These are phyloP conservation scores for Protodeltote pygarga DNA, from an alignment of 2,888 invertebrate species.

Conservation along the genomic window DNA sequence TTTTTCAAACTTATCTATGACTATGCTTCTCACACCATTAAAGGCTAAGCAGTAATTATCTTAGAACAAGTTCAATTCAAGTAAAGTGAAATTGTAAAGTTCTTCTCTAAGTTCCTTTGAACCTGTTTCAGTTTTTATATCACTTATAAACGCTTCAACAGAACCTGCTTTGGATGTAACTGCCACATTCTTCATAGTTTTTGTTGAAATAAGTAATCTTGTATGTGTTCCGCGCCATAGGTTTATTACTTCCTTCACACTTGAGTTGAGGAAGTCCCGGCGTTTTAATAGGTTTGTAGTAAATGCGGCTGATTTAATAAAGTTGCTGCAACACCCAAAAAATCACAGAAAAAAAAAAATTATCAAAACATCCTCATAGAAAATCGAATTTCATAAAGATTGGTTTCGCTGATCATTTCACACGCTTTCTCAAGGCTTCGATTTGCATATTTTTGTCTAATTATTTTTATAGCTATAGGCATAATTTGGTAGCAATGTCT, in stretches of 20 bases:
- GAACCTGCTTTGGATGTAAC: background rate
- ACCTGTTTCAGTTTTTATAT: no score
- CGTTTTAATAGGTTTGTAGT: background rate
- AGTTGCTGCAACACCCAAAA: background rate
- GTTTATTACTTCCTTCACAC: constrained; percentile 22
- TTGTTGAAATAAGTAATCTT: background rate
- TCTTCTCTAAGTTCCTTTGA: no score
- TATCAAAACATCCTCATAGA: background rate
- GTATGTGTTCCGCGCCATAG: constrained; percentile 13
- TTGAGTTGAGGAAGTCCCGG: constrained; percentile 15
- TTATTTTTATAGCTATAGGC: constrained; percentile 12
- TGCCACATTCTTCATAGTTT: background rate
- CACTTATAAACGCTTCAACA: background rate
- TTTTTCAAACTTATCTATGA: no score
- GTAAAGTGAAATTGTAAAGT: no score
- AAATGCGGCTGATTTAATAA: background rate
- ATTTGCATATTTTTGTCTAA: constrained; percentile 18
- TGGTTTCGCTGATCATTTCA: constrained; percentile 12
- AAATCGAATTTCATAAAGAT: constrained; percentile 14
- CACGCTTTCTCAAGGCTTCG: constrained; percentile 35
- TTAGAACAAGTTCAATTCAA: no score
- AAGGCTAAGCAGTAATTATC: no score
- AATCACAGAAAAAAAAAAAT: background rate
- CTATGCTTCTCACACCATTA: no score
- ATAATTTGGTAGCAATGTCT: background rate